Evolutionary conservation across 2,113 vertebrate species (phyloP).

Genomic region (Indicator maculatus): DNA sequence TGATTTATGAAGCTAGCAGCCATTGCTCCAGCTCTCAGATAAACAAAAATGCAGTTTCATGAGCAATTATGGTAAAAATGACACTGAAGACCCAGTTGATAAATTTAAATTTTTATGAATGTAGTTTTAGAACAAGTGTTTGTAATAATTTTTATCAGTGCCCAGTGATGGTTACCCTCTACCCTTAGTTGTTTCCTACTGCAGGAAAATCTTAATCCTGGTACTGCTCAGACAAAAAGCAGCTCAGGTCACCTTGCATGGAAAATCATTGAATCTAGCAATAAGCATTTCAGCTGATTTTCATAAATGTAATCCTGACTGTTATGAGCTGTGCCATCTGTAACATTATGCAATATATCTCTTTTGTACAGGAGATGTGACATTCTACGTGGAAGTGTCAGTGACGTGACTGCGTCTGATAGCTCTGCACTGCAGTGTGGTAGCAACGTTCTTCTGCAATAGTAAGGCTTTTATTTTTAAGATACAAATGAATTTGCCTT

Average conservation of each 20-base stretch:
- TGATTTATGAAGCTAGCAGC: not conserved
- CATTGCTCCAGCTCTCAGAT: fast-evolving
- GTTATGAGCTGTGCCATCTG: slow-evolving; percentile 55
- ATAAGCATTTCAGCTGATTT: slow-evolving; percentile 44
- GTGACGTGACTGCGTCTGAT: not conserved
- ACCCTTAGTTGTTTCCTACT: not conserved
- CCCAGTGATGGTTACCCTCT: not conserved
- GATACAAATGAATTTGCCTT: not conserved
- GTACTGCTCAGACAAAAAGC: not conserved
- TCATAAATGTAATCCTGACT: slow-evolving; percentile 53
- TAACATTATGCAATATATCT: slow-evolving; percentile 61
- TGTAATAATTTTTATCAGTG: not conserved
- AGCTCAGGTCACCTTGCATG: slow-evolving; percentile 49
- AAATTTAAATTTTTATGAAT: not conserved
- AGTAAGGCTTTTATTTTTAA: not conserved
- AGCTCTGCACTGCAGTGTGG: not conserved
- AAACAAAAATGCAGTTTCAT: not conserved
- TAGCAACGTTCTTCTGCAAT: not conserved
- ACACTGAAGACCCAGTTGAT: not conserved
- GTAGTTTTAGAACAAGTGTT: not conserved
- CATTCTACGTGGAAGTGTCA: not conserved
- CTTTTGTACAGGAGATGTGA: not conserved
- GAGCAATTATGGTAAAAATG: not conserved
- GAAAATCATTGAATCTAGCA: slow-evolving; percentile 4
- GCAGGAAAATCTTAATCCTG: not conserved